A percentile compares a stretch with the other conserved stretches of the same genome.
Evolutionary conservation across 1,140 invertebrate genomes (phyloP).

Genomic region (Drosophila miranda): DNA sequence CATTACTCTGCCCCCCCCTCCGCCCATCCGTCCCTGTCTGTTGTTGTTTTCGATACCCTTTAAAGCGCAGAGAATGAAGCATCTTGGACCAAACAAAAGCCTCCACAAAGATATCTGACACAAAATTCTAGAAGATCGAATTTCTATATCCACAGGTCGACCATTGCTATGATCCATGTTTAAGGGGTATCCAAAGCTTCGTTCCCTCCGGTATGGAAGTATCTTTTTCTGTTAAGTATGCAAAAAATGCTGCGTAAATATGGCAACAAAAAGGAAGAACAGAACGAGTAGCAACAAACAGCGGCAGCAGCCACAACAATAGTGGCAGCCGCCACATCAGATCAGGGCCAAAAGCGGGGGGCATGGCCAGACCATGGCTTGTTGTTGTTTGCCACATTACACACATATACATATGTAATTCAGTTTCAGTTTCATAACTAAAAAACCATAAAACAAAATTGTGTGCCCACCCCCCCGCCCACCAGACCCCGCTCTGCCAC

Average conservation of each 20-base stretch:
- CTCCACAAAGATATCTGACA: no score
- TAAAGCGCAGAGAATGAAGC: no score
- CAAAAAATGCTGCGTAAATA: slow-evolving; percentile 73
- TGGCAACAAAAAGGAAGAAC: slow-evolving; percentile 28
- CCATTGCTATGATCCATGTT: neutral
- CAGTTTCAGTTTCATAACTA: slow-evolving; percentile 78
- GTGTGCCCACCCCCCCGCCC: slow-evolving; percentile 53
- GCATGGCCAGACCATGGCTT: slow-evolving; percentile 32
- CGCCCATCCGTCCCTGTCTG: no score
- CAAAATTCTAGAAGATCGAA: no score
- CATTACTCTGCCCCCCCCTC: slow-evolving; percentile 14
- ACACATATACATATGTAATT: slow-evolving; percentile 63
- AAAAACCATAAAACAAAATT: slow-evolving; percentile 80
- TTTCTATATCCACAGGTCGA: no score
- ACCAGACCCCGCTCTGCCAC: neutral
- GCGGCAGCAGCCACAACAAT: slow-evolving; percentile 28
- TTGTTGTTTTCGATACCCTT: no score
- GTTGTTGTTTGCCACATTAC: slow-evolving; percentile 29
- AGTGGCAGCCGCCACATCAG: slow-evolving; percentile 17
- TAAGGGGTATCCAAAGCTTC: neutral
- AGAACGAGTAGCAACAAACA: slow-evolving; percentile 27
- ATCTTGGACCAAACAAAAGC: no score
- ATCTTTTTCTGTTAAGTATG: slow-evolving; percentile 38
- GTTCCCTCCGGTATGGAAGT: neutral
- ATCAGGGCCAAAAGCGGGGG: slow-evolving; percentile 3